Evolutionary conservation across 2,888 invertebrate species (phyloP).

Genomic region (Drosophila antonietae): DNA sequence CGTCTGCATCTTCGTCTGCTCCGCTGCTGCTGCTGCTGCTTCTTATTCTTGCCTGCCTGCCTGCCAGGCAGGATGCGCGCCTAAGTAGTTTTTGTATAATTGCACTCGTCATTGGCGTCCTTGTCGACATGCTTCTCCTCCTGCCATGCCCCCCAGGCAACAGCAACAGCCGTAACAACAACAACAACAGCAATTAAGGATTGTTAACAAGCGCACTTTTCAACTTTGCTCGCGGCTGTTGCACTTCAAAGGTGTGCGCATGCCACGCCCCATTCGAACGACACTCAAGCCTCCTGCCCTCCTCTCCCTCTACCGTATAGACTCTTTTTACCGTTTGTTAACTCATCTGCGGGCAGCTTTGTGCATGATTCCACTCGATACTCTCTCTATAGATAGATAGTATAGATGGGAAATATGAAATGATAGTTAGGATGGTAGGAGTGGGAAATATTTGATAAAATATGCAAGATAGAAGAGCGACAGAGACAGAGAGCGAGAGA

Average conservation of each 20-base stretch:
- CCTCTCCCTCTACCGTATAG: neutral
- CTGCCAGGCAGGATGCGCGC: slow-evolving; percentile 73
- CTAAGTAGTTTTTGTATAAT: slow-evolving; percentile 78
- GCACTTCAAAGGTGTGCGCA: slow-evolving; percentile 75
- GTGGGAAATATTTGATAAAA: neutral
- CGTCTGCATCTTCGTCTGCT: slow-evolving; percentile 21
- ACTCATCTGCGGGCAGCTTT: slow-evolving; percentile 37
- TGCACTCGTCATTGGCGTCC: slow-evolving; percentile 80
- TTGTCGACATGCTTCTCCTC: slow-evolving; percentile 66
- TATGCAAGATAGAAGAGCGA: neutral
- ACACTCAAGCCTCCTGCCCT: neutral
- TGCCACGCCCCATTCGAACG: slow-evolving; percentile 43
- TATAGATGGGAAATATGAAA: neutral
- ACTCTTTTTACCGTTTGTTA: slow-evolving; percentile 2
- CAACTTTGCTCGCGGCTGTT: slow-evolving; percentile 75
- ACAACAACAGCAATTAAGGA: slow-evolving; percentile 74
- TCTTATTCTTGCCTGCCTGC: slow-evolving; percentile 32
- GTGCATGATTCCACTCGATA: slow-evolving; percentile 32
- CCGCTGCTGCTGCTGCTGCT: neutral
- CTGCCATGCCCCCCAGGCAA: slow-evolving; percentile 20
- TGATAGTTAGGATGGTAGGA: too few relatives aligned
- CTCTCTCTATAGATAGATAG: too few relatives aligned
- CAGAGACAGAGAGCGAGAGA: neutral
- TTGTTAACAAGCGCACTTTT: slow-evolving; percentile 81
- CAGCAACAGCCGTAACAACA: slow-evolving; percentile 22